Conservation (phyloP, 1,140 invertebrate species). For the Philotrypesis tridentata region DNA sequence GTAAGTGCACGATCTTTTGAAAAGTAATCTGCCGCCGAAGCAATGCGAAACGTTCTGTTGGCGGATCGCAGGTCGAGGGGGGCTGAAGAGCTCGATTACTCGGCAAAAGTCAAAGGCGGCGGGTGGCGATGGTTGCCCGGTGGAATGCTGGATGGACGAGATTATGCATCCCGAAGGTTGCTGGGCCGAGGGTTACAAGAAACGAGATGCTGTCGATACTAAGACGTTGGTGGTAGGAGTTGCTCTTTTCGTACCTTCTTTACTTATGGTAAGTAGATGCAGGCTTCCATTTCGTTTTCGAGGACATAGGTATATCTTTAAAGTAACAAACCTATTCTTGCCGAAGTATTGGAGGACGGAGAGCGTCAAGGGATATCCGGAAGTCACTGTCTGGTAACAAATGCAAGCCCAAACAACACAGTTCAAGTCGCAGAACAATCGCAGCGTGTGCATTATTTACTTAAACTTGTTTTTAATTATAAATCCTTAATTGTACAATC, state of each 20-base stretch:
- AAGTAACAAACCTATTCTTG: no score
- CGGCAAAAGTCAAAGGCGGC: not conserved
- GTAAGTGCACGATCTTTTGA: slow-evolving; percentile 3
- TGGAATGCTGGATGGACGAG: slow-evolving; percentile 45
- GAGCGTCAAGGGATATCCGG: slow-evolving; percentile 4
- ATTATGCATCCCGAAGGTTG: slow-evolving; percentile 47
- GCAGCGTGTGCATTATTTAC: slow-evolving; percentile 12
- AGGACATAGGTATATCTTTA: no score
- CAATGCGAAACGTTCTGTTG: no score
- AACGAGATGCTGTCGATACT: slow-evolving; percentile 43
- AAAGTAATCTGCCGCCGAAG: no score
- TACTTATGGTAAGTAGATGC: slow-evolving; percentile 14
- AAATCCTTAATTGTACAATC: slow-evolving; percentile 47
- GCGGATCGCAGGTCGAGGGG: not conserved
- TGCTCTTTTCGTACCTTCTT: slow-evolving; percentile 34
- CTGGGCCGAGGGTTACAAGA: slow-evolving; percentile 53
- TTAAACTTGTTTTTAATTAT: slow-evolving; percentile 51
- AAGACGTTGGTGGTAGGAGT: slow-evolving; percentile 18
- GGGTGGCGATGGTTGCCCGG: slow-evolving; percentile 1
- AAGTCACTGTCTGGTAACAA: not conserved
- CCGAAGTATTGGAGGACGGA: no score
- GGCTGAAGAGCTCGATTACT: not conserved
- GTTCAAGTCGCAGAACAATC: not conserved
- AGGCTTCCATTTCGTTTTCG: no score
- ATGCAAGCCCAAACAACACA: not conserved